Conservation (phyloP, 2,888 invertebrate genomes). For the Aproaerema taeniolella region DNA sequence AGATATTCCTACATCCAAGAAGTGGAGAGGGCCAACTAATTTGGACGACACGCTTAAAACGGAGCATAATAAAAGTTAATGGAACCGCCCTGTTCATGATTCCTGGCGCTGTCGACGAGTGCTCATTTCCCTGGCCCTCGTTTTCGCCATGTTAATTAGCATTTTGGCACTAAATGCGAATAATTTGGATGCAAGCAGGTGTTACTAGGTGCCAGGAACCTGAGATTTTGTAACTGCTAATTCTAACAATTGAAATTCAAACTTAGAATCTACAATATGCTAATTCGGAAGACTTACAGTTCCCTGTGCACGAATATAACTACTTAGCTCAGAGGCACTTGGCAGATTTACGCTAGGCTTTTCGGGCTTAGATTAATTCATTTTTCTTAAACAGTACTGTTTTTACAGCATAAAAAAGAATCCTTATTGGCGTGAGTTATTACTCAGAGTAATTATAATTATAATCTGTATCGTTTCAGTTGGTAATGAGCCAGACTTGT, state of each 20-base stretch:
- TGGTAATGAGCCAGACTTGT: too few species aligned
- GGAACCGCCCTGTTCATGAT: constrained; percentile 65
- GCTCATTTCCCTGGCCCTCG: constrained; percentile 61
- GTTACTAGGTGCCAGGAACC: constrained; percentile 25
- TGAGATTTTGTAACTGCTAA: constrained; percentile 22
- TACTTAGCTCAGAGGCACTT: too few species aligned
- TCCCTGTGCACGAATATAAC: too few species aligned
- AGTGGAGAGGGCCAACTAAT: constrained; percentile 64
- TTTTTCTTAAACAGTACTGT: too few species aligned
- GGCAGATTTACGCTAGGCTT: too few species aligned
- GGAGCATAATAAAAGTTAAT: constrained; percentile 74
- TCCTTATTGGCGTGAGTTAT: too few species aligned
- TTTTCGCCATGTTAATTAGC: constrained; percentile 68
- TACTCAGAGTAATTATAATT: too few species aligned
- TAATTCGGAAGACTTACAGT: too few species aligned
- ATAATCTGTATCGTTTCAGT: too few species aligned
- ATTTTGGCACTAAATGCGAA: constrained; percentile 69
- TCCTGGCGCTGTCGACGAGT: constrained; percentile 56
- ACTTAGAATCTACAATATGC: too few species aligned
- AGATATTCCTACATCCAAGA: constrained; percentile 10
- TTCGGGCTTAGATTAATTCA: too few species aligned
- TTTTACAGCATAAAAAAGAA: too few species aligned
- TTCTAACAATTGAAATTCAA: neutral
- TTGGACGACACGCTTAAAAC: constrained; percentile 71
- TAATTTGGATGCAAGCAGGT: constrained; percentile 42